Evolutionary conservation across 92 coral and sea anemone genomes (phyloP), one percentile per base, ranked within the genome.

Genomic region (Zoanthus gigantus): DNA sequence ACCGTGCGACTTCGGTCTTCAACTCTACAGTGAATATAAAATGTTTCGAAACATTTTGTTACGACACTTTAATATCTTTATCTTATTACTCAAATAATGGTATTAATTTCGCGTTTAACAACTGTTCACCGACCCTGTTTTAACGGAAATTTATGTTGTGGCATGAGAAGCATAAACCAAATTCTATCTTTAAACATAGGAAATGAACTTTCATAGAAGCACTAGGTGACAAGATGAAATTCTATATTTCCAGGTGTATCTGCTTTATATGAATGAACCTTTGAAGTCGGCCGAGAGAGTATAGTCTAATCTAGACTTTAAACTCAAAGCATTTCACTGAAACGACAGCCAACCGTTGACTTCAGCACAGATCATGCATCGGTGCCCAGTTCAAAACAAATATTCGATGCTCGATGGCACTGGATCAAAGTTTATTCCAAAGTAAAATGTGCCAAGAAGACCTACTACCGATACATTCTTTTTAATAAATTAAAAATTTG

Each of bases 41-140:
- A 23, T 68, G 85, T 81, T 81, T 66, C 85, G 85, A 81, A 81
- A 66, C 74, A 81, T 44, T 45, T 47, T 81, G 61, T 81, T 66
- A 81, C 75, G 75, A 81, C 45, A 81, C 76, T 66, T 15, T 46
- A 44, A 18, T 10, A n/a, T 7, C 28, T 3, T 5, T 11, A 11
- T 34, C 17, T 69, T 44, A 0, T 2, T 2, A 4, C 3, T 37
- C 4, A 2, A 37, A 37, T 37, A 37, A 0, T 37, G 4, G 46
- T 15, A 79, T 3, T 7, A 31, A 79, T 34, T 23, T 60, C 72
- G 29, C 28, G 57, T 28, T 16, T 17, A 7, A 63, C 72, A 65
- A 34, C 30, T 79, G 52, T 14, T 56, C 4, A 37, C 31, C 16
- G 31, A 10, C 23, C 18, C 31, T 17, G 74, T 79, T 44, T 7